Conservation (phyloP, 2,113 vertebrate genomes). For the Ictalurus furcatus region DNA sequence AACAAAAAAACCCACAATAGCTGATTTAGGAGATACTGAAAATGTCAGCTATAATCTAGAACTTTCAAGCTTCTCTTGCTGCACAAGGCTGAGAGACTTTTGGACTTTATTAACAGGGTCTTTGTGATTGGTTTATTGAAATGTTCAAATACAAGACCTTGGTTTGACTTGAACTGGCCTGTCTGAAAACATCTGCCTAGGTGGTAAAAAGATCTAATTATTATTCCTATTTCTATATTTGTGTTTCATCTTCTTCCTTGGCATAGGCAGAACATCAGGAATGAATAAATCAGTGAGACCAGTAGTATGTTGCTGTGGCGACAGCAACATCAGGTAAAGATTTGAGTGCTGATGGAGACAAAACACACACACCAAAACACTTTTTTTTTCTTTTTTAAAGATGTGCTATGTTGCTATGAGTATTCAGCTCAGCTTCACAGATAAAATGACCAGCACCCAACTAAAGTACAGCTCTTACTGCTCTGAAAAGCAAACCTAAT, state of each 20-base stretch:
- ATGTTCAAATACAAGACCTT: not conserved
- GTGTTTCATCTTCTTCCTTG: not conserved
- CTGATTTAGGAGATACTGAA: not conserved
- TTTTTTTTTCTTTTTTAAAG: not conserved
- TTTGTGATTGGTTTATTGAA: not conserved
- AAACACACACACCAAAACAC: not conserved
- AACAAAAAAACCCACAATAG: not conserved
- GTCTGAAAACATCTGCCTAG: not conserved
- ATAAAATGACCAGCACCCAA: conserved; percentile 16
- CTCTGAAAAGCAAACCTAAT: not conserved
- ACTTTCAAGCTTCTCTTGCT: not conserved
- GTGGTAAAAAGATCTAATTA: not conserved
- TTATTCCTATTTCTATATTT: not conserved
- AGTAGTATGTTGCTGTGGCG: conserved; percentile 45
- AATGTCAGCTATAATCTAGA: not conserved
- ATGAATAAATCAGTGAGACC: conserved; percentile 16
- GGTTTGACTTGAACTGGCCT: not conserved
- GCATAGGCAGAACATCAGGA: conserved; percentile 9
- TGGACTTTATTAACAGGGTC: not conserved
- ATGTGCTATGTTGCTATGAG: not conserved
- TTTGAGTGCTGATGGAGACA: conserved; percentile 17
- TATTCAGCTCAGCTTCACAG: not conserved
- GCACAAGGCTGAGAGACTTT: not conserved
- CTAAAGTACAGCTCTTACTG: not conserved
- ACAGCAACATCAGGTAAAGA: conserved; percentile 32